These are phyloP conservation scores for Hyaena hyaena DNA, from an alignment of 2,113 vertebrate genomes.

Conservation along the genomic window DNA sequence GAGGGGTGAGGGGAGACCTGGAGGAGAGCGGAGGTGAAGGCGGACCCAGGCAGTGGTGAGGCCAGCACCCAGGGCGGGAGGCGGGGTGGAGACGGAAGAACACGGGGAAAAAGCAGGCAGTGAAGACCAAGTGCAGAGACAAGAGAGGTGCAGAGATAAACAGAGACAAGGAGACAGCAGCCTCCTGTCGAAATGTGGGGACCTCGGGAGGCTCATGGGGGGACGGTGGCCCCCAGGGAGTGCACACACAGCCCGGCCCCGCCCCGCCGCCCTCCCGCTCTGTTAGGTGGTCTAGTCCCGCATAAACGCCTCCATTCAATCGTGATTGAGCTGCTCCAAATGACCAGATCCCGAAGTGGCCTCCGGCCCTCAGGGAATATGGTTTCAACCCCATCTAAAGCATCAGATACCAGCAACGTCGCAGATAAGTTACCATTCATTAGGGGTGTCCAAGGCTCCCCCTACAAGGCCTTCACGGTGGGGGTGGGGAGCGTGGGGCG, in stretches of 20 bases:
- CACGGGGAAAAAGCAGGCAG: background rate
- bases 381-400: slow-evolving; percentile 83
- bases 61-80: background rate
- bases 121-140: background rate
- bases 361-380: slow-evolving; percentile 75
- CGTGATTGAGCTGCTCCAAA: slow-evolving; percentile 72
- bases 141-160: background rate
- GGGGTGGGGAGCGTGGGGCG: background rate
- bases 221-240: slow-evolving; percentile 52
- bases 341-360: slow-evolving; percentile 73
- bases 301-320: slow-evolving; percentile 83
- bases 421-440: slow-evolving; percentile 82
- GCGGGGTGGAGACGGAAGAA: background rate
- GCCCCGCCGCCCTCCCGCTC: background rate
- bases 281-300: slow-evolving; percentile 65
- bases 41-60: background rate
- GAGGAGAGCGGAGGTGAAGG: background rate
- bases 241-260: slow-evolving; percentile 74
- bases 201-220: slow-evolving; percentile 54
- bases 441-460: slow-evolving; percentile 72
- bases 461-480: background rate
- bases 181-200: background rate
- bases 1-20: background rate
- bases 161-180: background rate
- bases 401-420: slow-evolving; percentile 80